Base-by-base conservation (phyloP, 2,113 vertebrate genomes). In the Cairina moschata region DNA sequence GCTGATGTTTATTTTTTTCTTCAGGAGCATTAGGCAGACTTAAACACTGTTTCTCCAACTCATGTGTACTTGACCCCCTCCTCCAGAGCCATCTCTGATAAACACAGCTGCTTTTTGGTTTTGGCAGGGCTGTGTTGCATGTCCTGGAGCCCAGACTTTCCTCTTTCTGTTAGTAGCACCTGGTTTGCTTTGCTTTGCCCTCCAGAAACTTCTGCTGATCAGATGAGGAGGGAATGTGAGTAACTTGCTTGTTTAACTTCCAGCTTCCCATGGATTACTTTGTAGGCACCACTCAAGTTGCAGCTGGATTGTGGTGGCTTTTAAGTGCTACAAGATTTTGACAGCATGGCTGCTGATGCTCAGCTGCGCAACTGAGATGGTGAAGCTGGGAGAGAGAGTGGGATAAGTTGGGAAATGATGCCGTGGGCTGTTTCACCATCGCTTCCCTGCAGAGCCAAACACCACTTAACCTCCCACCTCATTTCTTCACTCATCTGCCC, bases 401-500 rank as follows among this genome's bases (percentile, higher is more conserved):
- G 83, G 36, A 67, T 17, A 75, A 74, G 34, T 8, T 1, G 3
- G 21, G 34, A 88, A 55, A 44, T 6, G 62, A 32, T 60, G 34
- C 42, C 0, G 0, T 67, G n/a, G n/a, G 14, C 36, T 63, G 3
- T 34, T 92, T 73, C 56, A 74, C 50, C 38, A 16, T 21, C 0
- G 0, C 59, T 75, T 81, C 46, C 28, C 44, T 20, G 31, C 26
- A 32, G 83, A 77, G 26, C 13, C 44, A 26, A 83, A 42, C 17
- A 42, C 20, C 67, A 16, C 5, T 4, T 46, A 25, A 15, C 5
- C 12, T 76, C 20, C 6, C 2, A 13, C 54, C 66, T 54, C 1
- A 44, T 76, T 79, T 78, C 44, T 88, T 65, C 17, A 15, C 18
- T 69, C 74, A 55, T 54, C 55, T 73, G 48, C 67, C 46, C 46